Evolutionary conservation across 2,113 vertebrate species (phyloP).

Genomic region (Dipodomys stephensi): DNA sequence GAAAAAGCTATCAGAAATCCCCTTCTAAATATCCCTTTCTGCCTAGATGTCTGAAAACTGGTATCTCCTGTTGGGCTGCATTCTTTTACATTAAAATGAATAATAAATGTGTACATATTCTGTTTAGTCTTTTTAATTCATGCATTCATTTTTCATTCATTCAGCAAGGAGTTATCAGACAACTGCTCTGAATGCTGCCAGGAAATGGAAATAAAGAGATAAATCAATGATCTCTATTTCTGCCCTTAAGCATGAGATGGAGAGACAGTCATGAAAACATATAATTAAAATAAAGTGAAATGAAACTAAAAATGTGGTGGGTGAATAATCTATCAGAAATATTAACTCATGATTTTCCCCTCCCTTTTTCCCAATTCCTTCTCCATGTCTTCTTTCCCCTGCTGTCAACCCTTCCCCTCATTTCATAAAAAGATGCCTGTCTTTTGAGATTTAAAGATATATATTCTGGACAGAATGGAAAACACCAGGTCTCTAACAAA

Average conservation of each 20-base stretch:
- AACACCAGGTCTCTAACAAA: neutral
- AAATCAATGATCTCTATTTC: conserved; percentile 48
- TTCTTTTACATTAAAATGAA: conserved; percentile 62
- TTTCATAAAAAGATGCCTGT: neutral
- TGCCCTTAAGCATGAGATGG: neutral
- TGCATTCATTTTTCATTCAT: conserved; percentile 62
- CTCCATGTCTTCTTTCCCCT: neutral
- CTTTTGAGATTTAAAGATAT: neutral
- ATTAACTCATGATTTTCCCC: neutral
- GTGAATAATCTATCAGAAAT: neutral
- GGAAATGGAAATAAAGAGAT: conserved; percentile 60
- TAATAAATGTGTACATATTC: conserved; percentile 36
- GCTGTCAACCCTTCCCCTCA: neutral
- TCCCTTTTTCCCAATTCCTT: neutral
- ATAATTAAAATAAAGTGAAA: conserved; percentile 35
- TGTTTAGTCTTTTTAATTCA: conserved; percentile 64
- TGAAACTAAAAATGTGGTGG: neutral
- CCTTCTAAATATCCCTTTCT: conserved; percentile 52
- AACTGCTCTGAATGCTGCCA: conserved; percentile 47
- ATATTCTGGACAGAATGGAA: neutral
- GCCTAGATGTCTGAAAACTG: conserved; percentile 48
- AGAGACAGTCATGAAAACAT: neutral
- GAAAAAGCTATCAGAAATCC: conserved; percentile 60
- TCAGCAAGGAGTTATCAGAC: conserved; percentile 28
- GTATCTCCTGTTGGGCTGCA: conserved; percentile 37